Evolutionary conservation across 2,113 vertebrate genomes (phyloP), one percentile per base, ranked within the genome.

Genomic region (Oryzias woworae): DNA sequence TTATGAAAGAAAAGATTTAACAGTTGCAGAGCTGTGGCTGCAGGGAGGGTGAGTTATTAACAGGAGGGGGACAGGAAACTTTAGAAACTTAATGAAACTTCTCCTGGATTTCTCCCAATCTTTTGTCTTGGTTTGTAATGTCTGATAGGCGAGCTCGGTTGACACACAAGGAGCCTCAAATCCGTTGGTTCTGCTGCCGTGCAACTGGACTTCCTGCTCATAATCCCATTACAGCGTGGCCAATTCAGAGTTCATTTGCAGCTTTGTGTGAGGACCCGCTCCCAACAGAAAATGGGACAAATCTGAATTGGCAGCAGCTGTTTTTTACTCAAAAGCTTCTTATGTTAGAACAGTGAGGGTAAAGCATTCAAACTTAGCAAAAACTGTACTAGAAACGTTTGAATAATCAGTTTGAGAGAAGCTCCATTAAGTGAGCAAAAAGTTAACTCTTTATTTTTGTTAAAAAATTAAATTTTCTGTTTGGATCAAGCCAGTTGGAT

Each of bases 221-320:
- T 88, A 85, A 88, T 87, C 81, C 67, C 83, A 82, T 86, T 78
- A 87, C 62, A n/a, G 71, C 46, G 53, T 55, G 31, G 53, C 56
- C 62, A 69, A 84, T 85, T 80, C 75, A 59, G 69, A 81, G 69
- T 80, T 79, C 65, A 81, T 81, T 78, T 75, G 68, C 47, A 43
- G 71, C 60, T 82, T 69, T 82, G 80, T 66, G 63, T 17, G 14
- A 54, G 62, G 75, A 78, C 53, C 66, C 28, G 57, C 79, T 73
- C 50, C 69, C 14, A 20, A 79, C n/a, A 58, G 67, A 69, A 77
- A 81, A 64, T n/a, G 45, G 65, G 60, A 49, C 42, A 73, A 77
- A 77, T 74, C 69, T 53, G 69, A 77, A 64, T 66, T 73, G 75
- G 71, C 75, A 73, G 77, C 60, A 14, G 55, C 71, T 72, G 47